These are phyloP conservation scores for Cremastinae sp. DNA, from an alignment of 2,888 invertebrate species.

Conservation along the genomic window DNA sequence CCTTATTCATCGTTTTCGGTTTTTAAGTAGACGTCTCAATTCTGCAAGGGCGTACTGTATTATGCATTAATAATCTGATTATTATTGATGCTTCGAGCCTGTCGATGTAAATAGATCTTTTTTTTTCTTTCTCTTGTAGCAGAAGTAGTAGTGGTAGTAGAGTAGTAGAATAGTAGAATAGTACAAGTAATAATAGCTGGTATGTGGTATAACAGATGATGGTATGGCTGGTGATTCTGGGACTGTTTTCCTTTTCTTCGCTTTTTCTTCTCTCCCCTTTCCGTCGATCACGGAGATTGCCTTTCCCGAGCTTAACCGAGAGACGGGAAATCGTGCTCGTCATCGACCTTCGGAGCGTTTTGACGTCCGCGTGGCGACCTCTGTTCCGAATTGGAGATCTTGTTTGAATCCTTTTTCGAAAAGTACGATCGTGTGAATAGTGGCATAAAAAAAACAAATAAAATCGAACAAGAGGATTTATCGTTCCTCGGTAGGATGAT, in stretches of 20 bases:
- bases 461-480: slow-evolving; percentile 15
- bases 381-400: slow-evolving; percentile 68
- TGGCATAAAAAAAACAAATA: background rate
- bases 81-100: slow-evolving; percentile 71
- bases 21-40: slow-evolving; percentile 35
- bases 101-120: slow-evolving; percentile 68
- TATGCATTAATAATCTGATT: slow-evolving; percentile 76
- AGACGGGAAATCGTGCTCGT: slow-evolving; percentile 97
- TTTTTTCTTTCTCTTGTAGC: slow-evolving; percentile 67
- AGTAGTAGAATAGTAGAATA: slow-evolving; percentile 63
- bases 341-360: slow-evolving; percentile 93
- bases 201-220: slow-evolving; percentile 70
- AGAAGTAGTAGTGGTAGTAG: slow-evolving; percentile 61
- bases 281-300: slow-evolving; percentile 29
- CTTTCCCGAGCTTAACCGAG: slow-evolving; percentile 84
- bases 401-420: background rate
- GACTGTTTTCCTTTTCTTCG: slow-evolving; percentile 56
- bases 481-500: background rate
- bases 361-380: slow-evolving; percentile 79
- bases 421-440: background rate
- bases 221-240: slow-evolving; percentile 69
- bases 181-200: slow-evolving; percentile 64
- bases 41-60: slow-evolving; percentile 71
- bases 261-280: slow-evolving; percentile 45
- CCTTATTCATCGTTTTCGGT: slow-evolving; percentile 6